Percentiles rank a stretch among this genome's conserved stretches.
phyloP scores from a whole-genome alignment of 2,113 vertebrate genomes.

The Halichoerus grypus region DNA sequence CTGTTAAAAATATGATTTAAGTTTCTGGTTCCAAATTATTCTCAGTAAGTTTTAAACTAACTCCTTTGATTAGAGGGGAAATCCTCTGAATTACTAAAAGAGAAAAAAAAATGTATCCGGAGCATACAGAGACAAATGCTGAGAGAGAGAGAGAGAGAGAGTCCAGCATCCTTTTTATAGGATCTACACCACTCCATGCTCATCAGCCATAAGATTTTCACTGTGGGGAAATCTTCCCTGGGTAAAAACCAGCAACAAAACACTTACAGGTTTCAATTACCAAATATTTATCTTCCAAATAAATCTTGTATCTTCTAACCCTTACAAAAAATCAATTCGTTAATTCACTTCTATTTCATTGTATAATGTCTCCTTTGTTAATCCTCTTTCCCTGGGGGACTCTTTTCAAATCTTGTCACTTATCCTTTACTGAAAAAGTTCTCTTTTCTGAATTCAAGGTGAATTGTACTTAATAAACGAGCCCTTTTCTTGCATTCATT shows the following conservation, averaged over 20 bases:
- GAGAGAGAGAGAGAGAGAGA: background rate
- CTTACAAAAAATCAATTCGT: slow-evolving; percentile 79
- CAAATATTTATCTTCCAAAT: slow-evolving; percentile 81
- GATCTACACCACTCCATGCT: fast-evolving
- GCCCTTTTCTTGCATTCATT: slow-evolving; percentile 5
- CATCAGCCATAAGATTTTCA: background rate
- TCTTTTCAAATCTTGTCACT: slow-evolving; percentile 76
- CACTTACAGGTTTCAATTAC: slow-evolving; percentile 68
- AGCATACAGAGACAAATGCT: background rate
- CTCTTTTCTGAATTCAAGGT: slow-evolving; percentile 69
- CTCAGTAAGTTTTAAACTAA: slow-evolving; percentile 45
- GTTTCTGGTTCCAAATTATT: slow-evolving; percentile 4
- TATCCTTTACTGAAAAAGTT: slow-evolving; percentile 66
- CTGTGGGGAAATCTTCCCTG: background rate
- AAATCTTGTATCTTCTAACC: slow-evolving; percentile 75
- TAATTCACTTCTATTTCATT: slow-evolving; percentile 80
- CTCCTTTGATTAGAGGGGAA: background rate
- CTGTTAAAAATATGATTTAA: background rate
- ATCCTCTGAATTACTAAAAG: background rate
- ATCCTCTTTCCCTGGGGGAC: slow-evolving; percentile 59
- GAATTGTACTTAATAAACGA: slow-evolving; percentile 67
- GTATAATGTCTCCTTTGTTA: slow-evolving; percentile 77
- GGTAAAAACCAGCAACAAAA: slow-evolving; percentile 54
- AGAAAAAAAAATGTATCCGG: background rate
- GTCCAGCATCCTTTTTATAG: background rate